Evolutionary conservation across 1,140 invertebrate genomes (phyloP).

Genomic region (Orchesella cincta): DNA sequence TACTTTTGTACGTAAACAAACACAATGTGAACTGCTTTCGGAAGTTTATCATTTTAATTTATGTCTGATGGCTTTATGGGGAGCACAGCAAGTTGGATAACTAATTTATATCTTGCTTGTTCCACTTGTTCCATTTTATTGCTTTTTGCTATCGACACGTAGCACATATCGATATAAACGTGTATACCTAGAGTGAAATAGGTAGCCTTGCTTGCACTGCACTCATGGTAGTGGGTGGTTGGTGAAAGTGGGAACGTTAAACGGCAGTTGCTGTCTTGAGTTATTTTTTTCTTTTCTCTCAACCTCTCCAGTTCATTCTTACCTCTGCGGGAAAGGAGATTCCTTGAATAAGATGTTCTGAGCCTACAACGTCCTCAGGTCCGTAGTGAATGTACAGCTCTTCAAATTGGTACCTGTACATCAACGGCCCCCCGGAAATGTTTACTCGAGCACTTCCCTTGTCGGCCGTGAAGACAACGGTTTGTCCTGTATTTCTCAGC

Average conservation of each 20-base stretch:
- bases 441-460: slow-evolving; percentile 83
- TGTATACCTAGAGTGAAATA: no score
- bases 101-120: slow-evolving; percentile 13
- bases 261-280: no score
- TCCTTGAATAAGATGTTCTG: slow-evolving; percentile 87
- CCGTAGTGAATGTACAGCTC: slow-evolving; percentile 88
- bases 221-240: no score
- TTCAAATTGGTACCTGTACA: slow-evolving; percentile 93
- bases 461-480: slow-evolving; percentile 87
- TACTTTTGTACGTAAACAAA: no score
- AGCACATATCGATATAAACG: no score
- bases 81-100: slow-evolving; percentile 23
- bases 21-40: no score
- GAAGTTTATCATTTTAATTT: slow-evolving; percentile 28
- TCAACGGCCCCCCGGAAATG: slow-evolving; percentile 87
- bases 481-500: slow-evolving; percentile 89
- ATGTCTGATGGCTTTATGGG: slow-evolving; percentile 26
- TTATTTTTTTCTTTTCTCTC: no score
- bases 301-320: no score
- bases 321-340: slow-evolving; percentile 92
- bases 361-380: slow-evolving; percentile 79
- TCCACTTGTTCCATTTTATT: slow-evolving; percentile 19
- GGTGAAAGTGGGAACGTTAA: no score
- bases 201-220: no score
- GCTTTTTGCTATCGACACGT: slow-evolving; percentile 3